Base-by-base conservation (phyloP, 2,888 invertebrate species). In the Himalopsyche kuldschensis region DNA sequence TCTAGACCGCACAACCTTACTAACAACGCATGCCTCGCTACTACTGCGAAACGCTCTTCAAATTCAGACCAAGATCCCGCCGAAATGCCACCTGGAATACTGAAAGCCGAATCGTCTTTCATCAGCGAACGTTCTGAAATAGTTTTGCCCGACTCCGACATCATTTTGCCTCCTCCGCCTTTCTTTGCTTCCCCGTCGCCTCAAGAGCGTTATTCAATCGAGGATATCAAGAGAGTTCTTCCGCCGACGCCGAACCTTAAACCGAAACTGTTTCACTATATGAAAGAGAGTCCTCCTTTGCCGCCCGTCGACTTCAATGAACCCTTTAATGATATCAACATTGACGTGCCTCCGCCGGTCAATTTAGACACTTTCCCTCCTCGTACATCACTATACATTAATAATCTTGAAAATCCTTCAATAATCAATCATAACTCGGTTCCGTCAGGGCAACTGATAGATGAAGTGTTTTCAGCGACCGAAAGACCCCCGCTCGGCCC, bases 281-380 rank as follows among this genome's bases (percentile, higher is more conserved):
- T 76, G 27, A 76, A 85, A 10, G 88, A 88, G 84, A 87, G 87
- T 82, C 89, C 89, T 82, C 87, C 89, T 85, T 88, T 88, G 86
- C 87, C 89, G 84, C 89, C 90, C 84, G 47, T 55, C 4, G 81
- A 78, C 86, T 89, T 90, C 78, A 89, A 89, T 86, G 89, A 90
- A 27, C 90, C 91, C 80, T 11, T 69, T 69, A 90, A 90, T 85
- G 91, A 91, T 63, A 90, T 90, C 41, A 91, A 91, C 85, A 87
- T 88, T 46, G 91, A 91, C 88, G 85, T 88, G 76, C 92, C 92
- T 78, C 93, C 93, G 48, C 89, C 91, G 27, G 88, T 93, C 20
- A 92, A 92, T 88, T 92, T 91, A 85, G 88, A 89, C 35, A 91
- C 92, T 8, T 89, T 88, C 90, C 92, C 86, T 84, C 87, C 83